phyloP scores from a whole-genome alignment of 1,140 invertebrate species.

The Coelopa frigida region DNA sequence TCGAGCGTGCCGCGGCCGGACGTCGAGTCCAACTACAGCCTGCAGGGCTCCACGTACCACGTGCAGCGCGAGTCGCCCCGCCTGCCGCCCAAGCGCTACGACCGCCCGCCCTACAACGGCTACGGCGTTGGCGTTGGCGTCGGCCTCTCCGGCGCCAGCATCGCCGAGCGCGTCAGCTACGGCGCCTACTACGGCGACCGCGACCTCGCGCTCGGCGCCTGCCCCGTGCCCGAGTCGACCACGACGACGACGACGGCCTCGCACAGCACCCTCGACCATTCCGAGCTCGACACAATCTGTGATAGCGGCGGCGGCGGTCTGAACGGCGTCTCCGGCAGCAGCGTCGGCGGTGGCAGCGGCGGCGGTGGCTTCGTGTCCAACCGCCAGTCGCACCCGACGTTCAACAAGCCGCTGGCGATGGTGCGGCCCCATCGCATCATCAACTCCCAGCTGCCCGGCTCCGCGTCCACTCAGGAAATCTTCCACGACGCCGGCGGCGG shows the following conservation, averaged over 20 bases:
- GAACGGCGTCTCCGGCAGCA: not conserved
- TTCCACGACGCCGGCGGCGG: conserved; percentile 13
- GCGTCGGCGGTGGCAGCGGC: conserved; percentile 19
- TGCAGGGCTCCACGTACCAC: conserved; percentile 36
- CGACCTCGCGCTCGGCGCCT: too few species aligned
- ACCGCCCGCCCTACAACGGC: conserved; percentile 33
- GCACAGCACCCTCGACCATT: conserved; percentile 43
- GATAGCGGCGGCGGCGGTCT: conserved; percentile 28
- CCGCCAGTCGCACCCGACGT: conserved; percentile 25
- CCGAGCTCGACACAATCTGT: conserved; percentile 44
- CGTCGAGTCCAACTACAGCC: conserved; percentile 40
- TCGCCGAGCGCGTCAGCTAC: conserved; percentile 13
- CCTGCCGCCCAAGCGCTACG: conserved; percentile 26
- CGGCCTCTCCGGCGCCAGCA: conserved; percentile 16
- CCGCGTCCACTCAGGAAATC: conserved; percentile 15
- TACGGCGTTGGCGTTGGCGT: conserved; percentile 22
- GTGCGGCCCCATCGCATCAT: conserved; percentile 42
- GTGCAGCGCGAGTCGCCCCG: conserved; percentile 36
- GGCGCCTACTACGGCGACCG: conserved; percentile 7
- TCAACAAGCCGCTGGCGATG: conserved; percentile 42
- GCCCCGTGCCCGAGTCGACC: conserved; percentile 2
- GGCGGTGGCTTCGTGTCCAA: conserved; percentile 9
- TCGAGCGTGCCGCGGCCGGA: conserved; percentile 46
- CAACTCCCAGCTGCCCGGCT: conserved; percentile 22
- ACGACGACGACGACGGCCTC: conserved; percentile 20